Percentiles rank a stretch among this genome's conserved stretches.
Conservation (phyloP, 1,140 invertebrate species). For the Aphidius gifuensis region DNA sequence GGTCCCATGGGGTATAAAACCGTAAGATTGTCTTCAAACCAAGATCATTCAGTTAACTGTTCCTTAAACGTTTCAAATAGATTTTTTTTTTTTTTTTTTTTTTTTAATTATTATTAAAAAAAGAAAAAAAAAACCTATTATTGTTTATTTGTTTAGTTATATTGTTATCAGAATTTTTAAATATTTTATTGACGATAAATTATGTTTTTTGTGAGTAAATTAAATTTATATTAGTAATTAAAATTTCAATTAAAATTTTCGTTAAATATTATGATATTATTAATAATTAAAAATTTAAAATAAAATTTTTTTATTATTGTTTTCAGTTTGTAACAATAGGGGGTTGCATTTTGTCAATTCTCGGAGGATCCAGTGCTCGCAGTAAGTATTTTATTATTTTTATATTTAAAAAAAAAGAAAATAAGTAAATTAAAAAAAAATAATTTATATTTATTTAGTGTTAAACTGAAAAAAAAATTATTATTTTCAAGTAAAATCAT, state of each 20-base stretch:
- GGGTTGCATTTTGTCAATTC: conserved; percentile 26
- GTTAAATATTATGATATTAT: background rate
- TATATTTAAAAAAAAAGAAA: background rate
- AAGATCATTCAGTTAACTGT: conserved; percentile 31
- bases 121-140: conserved; percentile 3
- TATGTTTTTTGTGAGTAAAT: conserved; percentile 21
- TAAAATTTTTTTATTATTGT: conserved; percentile 6
- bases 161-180: background rate
- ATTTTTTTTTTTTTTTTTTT: background rate
- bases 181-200: background rate
- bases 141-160: background rate
- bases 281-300: conserved; percentile 1
- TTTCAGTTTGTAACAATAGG: conserved; percentile 34
- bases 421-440: background rate
- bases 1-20: conserved; percentile 47
- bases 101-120: conserved; percentile 5
- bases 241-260: background rate
- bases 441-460: background rate
- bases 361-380: conserved; percentile 26
- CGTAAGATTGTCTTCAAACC: conserved; percentile 31
- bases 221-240: background rate
- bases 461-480: background rate
- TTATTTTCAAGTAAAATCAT: background rate
- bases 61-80: background rate
- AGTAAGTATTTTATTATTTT: conserved; percentile 29